Base-by-base conservation (phyloP, 2,797 vertebrate species). In the Tangara arthus region DNA sequence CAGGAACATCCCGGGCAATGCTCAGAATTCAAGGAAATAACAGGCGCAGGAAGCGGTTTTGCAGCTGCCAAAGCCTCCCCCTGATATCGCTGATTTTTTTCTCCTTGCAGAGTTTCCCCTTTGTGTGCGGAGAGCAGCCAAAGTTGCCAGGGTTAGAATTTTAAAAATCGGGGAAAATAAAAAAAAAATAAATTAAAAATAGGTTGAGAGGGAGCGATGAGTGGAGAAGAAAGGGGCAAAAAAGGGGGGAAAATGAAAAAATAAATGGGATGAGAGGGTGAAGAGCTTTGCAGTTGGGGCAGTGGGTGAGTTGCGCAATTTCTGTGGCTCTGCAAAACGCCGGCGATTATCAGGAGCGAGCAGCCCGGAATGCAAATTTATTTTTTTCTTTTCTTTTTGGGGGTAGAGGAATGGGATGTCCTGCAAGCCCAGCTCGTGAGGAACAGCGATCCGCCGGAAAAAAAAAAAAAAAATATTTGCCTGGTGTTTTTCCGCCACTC, bases 21-120 rank as follows among this genome's bases (percentile, higher is more conserved):
- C 81, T 77, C 52, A 94, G 87, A 97, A 96, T 96, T 94, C 81
- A 90, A 96, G 97, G 94, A 97, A 96, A 96, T 96, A 90, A 83
- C 94, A 94, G 27, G 89, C 76, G 79, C 78, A 94, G 97, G 96
- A 96, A 97, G 73, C 82, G 55, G 79, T 76, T 85, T 89, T 70
- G 72, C 89, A 80, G 12, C 88, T 83, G 60, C 82, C 85, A 19
- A 88, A 64, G 89, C 79, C 73, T 75, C 66, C 71, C 82, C 94
- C 59, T 4, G 86, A 85, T 94, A 89, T 71, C 89, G 87, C 72
- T 68, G 50, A 81, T 83, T 86, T 89, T 37, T 9, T 89, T 92
- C 88, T 95, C 93, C 91, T 91, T 78, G 81, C 92, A 88, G 95
- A 92, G 94, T 92, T 94, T 95, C 82, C 77, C 91, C 49, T 39